Evolutionary conservation across 2,888 invertebrate species (phyloP), one percentile per base, ranked within the genome.

Genomic region (Nyleta sp.): DNA sequence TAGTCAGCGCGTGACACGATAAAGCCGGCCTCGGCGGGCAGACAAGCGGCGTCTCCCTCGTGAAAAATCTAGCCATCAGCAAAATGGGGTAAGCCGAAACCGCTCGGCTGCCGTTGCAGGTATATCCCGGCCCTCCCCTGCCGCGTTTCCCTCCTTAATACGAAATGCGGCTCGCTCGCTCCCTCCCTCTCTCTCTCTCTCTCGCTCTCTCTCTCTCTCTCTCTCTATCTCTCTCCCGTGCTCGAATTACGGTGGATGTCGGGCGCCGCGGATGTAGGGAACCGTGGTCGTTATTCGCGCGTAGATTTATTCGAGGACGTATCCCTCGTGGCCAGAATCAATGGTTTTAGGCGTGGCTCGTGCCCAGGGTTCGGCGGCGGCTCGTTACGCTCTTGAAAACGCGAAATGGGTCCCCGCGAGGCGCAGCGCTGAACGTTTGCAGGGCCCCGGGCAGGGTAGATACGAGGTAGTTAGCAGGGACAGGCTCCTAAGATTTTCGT

Each of bases 341-440:
- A 76, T 70, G 76, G 64, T 70, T 70, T 57, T 70, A 76, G 76
- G 76, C 76, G 76, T 76, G 76, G 76, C 76, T 70, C 76, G 76
- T 76, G 76, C 70, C 76, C 76, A 50, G 70, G 70, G 76, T 57
- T 64, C 64, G 33, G 17, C 44, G 68, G 46, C 24, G 35, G 15
- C 76, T 64, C 64, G 70, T 71, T 71, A 71, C 70, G 70, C 65
- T 65, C 65, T 44, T 71, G 76, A 42, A 40, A 65, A 85, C 87
- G 87, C 86, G 88, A 88, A 89, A 88, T 88, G 86, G 87, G 89
- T 88, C 89, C 88, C 87, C 87, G 87, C 87, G 86, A 88, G 88
- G 88, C 87, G 87, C 87, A 87, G 87, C 87, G 87, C 85, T 82
- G 84, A 87, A 84, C 86, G 86, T 87, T 88, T 88, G 87, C 88